Evolutionary conservation across 2,113 vertebrate genomes (phyloP).

Genomic region (Thalassoma bifasciatum): DNA sequence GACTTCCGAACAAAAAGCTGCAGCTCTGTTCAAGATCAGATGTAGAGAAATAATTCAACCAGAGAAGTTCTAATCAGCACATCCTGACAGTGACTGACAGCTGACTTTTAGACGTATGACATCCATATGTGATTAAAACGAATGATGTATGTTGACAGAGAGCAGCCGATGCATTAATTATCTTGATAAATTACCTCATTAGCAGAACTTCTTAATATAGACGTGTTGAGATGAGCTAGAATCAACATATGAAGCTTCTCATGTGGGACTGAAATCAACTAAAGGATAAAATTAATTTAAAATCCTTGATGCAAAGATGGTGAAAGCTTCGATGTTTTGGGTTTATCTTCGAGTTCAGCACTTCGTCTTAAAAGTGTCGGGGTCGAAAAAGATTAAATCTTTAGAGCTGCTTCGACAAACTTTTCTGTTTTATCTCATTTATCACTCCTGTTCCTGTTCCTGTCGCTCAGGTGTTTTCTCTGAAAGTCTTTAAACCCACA

Average conservation of each 20-base stretch:
- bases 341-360: no score
- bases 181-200: conserved; percentile 3
- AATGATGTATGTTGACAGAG: conserved; percentile 12
- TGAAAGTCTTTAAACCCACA: conserved; percentile 63
- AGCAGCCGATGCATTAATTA: conserved; percentile 9
- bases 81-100: neutral
- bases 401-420: neutral
- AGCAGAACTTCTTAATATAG: neutral
- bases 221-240: neutral
- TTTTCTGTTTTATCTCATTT: neutral
- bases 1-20: neutral
- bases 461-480: conserved; percentile 57
- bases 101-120: neutral
- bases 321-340: no score
- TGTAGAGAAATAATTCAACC: no score
- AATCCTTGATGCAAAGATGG: no score
- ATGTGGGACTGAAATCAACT: neutral
- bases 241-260: neutral
- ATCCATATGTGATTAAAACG: neutral
- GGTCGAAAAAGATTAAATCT: neutral
- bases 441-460: neutral
- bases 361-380: no score
- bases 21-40: no score
- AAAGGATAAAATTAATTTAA: no score
- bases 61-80: no score